Evolutionary conservation across 53 echinoderm and acorn worm genomes (phyloP).

Genomic region (Luidia sarsii): DNA sequence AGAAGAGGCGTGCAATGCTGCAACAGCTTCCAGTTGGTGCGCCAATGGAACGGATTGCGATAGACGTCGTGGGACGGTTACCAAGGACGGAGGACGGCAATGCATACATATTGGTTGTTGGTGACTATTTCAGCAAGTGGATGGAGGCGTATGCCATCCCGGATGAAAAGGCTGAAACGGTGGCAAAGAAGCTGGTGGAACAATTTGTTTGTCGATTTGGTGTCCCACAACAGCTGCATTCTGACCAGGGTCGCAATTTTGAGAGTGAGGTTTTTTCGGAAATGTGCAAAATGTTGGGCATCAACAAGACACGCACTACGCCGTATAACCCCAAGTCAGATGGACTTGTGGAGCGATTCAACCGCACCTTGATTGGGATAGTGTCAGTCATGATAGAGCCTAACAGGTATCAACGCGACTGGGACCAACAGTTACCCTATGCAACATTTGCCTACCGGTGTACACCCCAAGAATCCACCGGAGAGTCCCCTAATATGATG

Average conservation of each 20-base stretch:
- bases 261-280: background rate
- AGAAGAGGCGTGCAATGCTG: constrained; percentile 38
- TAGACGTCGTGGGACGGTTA: constrained; percentile 42
- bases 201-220: too few relatives aligned
- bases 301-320: background rate
- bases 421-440: too few relatives aligned
- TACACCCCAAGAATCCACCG: too few relatives aligned
- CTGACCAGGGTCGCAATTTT: background rate
- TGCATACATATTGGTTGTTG: constrained; percentile 18
- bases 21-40: constrained; percentile 24
- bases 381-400: too few relatives aligned
- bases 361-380: constrained; percentile 38
- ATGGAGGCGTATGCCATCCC: constrained; percentile 2
- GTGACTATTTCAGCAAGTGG: constrained; percentile 52
- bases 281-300: background rate
- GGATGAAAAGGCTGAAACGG: constrained; percentile 11
- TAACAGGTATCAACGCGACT: too few relatives aligned
- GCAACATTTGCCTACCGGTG: too few relatives aligned
- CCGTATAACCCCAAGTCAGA: background rate
- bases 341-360: background rate
- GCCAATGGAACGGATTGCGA: constrained; percentile 18
- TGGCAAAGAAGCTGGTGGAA: background rate
- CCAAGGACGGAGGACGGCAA: constrained; percentile 36
- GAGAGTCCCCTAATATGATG: constrained; percentile 2
- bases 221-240: background rate